These are phyloP conservation scores for Synergus laeviventris DNA, from an alignment of 2,888 invertebrate genomes.

Conservation along the genomic window DNA sequence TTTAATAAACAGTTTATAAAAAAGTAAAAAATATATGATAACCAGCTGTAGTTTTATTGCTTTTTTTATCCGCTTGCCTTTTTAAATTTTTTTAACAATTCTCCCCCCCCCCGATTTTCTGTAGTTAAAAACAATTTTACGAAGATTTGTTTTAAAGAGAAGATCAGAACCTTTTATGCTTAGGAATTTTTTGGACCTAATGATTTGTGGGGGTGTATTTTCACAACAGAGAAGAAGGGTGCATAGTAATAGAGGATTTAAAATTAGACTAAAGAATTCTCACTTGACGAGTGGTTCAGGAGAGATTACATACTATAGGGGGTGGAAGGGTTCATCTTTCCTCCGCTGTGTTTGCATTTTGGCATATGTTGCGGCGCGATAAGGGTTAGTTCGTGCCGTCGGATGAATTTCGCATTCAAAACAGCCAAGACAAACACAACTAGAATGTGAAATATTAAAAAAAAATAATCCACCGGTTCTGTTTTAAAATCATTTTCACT, in stretches of 20 bases:
- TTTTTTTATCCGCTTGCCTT: too few species aligned
- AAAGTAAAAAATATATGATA: too few species aligned
- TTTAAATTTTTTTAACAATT: too few species aligned
- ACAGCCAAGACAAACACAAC: constrained; percentile 51
- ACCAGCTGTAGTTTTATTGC: too few species aligned
- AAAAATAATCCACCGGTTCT: neutral
- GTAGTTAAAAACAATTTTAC: too few species aligned
- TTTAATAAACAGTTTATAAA: too few species aligned
- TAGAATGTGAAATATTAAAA: constrained; percentile 37
- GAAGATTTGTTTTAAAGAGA: neutral
- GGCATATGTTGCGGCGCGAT: constrained; percentile 67
- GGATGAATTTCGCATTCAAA: constrained; percentile 50
- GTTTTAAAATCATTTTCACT: neutral
- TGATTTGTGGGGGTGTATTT: neutral
- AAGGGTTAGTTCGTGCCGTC: constrained; percentile 59
- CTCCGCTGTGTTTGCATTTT: constrained; percentile 59
- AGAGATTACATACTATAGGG: constrained; percentile 75
- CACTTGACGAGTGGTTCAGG: constrained; percentile 67
- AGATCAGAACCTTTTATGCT: constrained; percentile 33
- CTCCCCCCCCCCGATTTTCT: too few species aligned
- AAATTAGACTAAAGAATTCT: constrained; percentile 66
- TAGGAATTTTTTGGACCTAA: neutral
- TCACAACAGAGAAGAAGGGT: constrained; percentile 61
- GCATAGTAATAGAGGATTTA: constrained; percentile 74
- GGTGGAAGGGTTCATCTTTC: constrained; percentile 65